Percentiles rank a stretch among this genome's conserved stretches.
phyloP scores from a whole-genome alignment of 1,140 invertebrate genomes.

The Drosophila nikananu region DNA sequence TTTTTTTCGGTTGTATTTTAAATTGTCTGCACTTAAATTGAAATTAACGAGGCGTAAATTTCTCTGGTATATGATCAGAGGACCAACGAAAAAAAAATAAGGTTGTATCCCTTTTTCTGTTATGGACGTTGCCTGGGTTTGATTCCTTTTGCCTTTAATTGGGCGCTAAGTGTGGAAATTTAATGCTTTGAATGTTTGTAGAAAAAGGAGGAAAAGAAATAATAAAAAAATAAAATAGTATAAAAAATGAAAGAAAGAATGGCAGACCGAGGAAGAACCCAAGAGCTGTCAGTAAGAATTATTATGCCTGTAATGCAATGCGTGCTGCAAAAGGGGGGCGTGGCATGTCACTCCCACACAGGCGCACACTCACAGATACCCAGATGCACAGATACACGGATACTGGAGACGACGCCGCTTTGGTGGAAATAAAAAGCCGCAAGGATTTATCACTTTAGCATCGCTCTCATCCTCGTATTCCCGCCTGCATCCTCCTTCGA shows the following conservation, averaged over 20 bases:
- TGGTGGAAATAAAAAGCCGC: slow-evolving; percentile 78
- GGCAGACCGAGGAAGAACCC: slow-evolving; percentile 18
- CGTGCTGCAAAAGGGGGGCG: slow-evolving; percentile 53
- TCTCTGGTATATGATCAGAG: slow-evolving; percentile 60
- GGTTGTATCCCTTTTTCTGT: slow-evolving; percentile 14
- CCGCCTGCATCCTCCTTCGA: slow-evolving; percentile 2
- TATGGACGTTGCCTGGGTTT: slow-evolving; percentile 36
- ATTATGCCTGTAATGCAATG: slow-evolving; percentile 82
- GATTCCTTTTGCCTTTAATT: slow-evolving; percentile 70
- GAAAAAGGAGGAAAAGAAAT: slow-evolving; percentile 17
- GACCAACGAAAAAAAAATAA: slow-evolving; percentile 15
- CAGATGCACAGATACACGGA: slow-evolving; percentile 26
- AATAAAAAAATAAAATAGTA: too few relatives aligned
- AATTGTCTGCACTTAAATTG: slow-evolving; percentile 84
- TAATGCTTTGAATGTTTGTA: slow-evolving; percentile 35
- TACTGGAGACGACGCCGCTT: slow-evolving; percentile 23
- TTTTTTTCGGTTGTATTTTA: slow-evolving; percentile 50
- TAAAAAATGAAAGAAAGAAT: slow-evolving; percentile 32
- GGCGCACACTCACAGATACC: slow-evolving; percentile 18
- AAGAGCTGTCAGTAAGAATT: slow-evolving; percentile 78
- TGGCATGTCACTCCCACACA: slow-evolving; percentile 61
- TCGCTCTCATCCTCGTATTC: slow-evolving; percentile 57
- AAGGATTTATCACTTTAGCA: slow-evolving; percentile 83
- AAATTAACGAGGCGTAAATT: slow-evolving; percentile 83
- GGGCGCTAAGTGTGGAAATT: slow-evolving; percentile 72